A percentile compares a stretch with the other conserved stretches of the same genome.
Conservation (phyloP, 2,113 vertebrate species). For the Ceyx cyanopectus region DNA sequence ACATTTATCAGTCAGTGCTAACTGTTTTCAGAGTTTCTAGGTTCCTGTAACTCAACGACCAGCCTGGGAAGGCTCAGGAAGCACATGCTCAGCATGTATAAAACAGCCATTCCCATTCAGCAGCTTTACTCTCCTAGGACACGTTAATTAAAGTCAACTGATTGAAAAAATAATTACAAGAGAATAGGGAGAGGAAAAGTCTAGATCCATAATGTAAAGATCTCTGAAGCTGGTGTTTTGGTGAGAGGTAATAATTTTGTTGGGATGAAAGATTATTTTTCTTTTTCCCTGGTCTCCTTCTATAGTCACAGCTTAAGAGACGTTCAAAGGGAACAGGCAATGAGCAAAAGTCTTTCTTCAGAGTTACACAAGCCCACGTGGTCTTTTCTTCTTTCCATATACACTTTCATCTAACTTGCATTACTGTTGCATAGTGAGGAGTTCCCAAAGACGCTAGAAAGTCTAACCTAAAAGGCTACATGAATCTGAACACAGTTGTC, state of each 20-base stretch:
- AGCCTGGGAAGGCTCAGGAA: constrained; percentile 8
- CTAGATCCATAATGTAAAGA: constrained; percentile 54
- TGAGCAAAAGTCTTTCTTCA: neutral
- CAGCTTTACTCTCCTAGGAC: constrained; percentile 44
- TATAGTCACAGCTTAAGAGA: neutral
- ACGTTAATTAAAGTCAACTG: constrained; percentile 77
- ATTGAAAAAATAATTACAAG: constrained; percentile 79
- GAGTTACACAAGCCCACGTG: neutral
- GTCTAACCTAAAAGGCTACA: neutral
- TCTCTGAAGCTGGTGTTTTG: constrained; percentile 22
- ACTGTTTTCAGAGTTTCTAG: neutral
- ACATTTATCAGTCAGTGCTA: neutral
- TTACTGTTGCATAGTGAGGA: neutral
- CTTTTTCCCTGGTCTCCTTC: neutral
- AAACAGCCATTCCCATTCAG: neutral
- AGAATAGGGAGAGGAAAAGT: constrained; percentile 45
- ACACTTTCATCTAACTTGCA: neutral
- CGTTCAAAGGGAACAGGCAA: neutral
- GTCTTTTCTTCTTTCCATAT: neutral
- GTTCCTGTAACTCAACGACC: neutral
- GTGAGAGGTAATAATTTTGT: neutral
- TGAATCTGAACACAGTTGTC: neutral
- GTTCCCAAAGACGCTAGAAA: neutral
- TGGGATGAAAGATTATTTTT: neutral
- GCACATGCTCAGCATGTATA: neutral